phyloP scores from a whole-genome alignment of 2,888 invertebrate species.

The Agriotes lineatus region DNA sequence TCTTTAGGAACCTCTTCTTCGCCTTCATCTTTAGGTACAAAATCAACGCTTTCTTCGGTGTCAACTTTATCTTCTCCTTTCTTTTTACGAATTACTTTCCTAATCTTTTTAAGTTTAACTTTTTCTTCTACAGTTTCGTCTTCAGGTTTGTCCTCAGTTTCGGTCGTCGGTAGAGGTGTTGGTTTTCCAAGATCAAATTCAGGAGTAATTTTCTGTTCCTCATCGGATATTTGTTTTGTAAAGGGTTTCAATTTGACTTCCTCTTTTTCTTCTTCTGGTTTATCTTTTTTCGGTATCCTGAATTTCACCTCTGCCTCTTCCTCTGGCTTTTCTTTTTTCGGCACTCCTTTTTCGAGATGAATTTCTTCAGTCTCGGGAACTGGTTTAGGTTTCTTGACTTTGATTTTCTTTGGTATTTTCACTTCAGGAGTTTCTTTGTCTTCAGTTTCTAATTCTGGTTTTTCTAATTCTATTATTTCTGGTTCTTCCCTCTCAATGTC shows the following conservation, averaged over 20 bases:
- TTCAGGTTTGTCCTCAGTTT: constrained; percentile 48
- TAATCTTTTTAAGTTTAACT: constrained; percentile 12
- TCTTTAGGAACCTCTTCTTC: too few species aligned
- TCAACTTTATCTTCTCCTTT: too few species aligned
- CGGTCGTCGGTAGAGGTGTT: not conserved
- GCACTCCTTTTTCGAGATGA: constrained; percentile 61
- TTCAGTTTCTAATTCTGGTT: constrained; percentile 61
- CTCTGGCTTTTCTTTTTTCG: constrained; percentile 64
- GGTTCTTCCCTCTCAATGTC: constrained; percentile 61
- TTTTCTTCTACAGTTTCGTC: constrained; percentile 38
- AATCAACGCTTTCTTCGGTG: too few species aligned
- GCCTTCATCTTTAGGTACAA: too few species aligned
- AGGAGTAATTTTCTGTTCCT: constrained; percentile 48
- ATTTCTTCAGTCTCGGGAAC: constrained; percentile 64
- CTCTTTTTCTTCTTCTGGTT: constrained; percentile 59
- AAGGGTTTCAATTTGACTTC: constrained; percentile 61
- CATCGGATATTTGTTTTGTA: constrained; percentile 51
- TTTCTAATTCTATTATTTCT: constrained; percentile 58
- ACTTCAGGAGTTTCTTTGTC: constrained; percentile 63
- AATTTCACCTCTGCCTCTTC: constrained; percentile 65
- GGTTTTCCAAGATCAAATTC: not conserved
- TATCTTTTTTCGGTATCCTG: constrained; percentile 53
- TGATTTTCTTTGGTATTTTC: constrained; percentile 61
- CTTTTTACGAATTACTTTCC: too few species aligned
- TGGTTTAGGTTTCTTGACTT: constrained; percentile 61